Conservation (phyloP, 2,113 vertebrate genomes). For the Electrona antarctica region DNA sequence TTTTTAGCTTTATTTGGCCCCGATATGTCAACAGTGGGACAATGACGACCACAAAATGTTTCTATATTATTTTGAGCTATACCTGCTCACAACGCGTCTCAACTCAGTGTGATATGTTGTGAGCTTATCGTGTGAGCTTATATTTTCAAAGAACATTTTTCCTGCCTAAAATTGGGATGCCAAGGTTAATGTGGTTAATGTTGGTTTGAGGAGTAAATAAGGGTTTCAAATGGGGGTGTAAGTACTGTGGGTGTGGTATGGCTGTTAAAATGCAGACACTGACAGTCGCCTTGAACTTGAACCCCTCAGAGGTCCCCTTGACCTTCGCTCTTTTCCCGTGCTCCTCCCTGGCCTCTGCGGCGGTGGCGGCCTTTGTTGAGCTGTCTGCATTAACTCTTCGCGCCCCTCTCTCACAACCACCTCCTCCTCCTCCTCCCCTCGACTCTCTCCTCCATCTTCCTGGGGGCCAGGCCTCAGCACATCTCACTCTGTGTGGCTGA, state of each 20-base stretch:
- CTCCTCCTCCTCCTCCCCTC: constrained; percentile 42
- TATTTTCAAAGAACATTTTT: too few species aligned
- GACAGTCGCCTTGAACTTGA: constrained; percentile 83
- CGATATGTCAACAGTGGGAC: constrained; percentile 23
- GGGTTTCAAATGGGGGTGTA: constrained; percentile 24
- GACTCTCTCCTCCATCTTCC: constrained; percentile 33
- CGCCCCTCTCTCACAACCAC: constrained; percentile 44
- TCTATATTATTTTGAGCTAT: too few species aligned
- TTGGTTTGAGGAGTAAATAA: constrained; percentile 12
- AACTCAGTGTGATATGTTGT: too few species aligned
- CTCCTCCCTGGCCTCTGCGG: constrained; percentile 61
- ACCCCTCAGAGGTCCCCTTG: constrained; percentile 74
- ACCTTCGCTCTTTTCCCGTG: constrained; percentile 77
- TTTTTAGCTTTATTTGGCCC: constrained; percentile 17
- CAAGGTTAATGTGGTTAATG: constrained; percentile 12
- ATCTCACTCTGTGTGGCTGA: constrained; percentile 47
- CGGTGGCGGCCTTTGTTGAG: constrained; percentile 73
- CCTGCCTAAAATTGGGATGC: too few species aligned
- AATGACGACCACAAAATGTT: constrained; percentile 10
- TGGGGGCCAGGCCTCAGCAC: constrained; percentile 24
- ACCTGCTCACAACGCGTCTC: too few species aligned
- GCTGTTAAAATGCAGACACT: constrained; percentile 71
- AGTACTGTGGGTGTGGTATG: constrained; percentile 29
- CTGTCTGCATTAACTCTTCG: constrained; percentile 79
- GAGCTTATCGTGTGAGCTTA: too few species aligned